phyloP scores from a whole-genome alignment of 37 sponge, comb jelly and placozoan genomes.

The Cladorhizidae sp. region DNA sequence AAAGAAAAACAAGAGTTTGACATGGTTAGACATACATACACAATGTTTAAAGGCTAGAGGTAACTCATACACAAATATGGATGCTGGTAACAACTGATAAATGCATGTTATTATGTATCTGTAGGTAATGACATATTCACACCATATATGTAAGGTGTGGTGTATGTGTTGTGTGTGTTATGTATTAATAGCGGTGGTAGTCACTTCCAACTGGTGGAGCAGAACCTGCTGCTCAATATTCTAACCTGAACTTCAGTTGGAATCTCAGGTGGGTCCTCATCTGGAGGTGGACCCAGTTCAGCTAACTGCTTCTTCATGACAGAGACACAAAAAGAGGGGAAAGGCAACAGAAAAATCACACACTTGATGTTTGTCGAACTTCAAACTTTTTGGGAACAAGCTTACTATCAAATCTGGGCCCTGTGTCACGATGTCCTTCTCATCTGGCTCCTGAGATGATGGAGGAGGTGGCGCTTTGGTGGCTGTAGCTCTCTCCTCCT shows the following conservation, averaged over 20 bases:
- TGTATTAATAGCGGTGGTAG: too few species aligned
- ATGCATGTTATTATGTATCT: too few species aligned
- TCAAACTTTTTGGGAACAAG: background rate
- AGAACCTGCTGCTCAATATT: background rate
- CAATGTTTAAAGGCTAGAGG: too few species aligned
- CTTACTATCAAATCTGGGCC: background rate
- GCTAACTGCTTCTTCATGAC: background rate
- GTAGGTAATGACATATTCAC: too few species aligned
- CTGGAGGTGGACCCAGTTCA: constrained; percentile 36
- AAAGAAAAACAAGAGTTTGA: too few species aligned
- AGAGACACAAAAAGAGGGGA: background rate
- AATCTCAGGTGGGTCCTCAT: constrained; percentile 38
- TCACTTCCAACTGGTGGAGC: too few species aligned
- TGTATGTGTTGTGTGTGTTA: too few species aligned
- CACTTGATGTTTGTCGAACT: background rate
- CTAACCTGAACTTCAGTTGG: constrained; percentile 1
- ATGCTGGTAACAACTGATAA: too few species aligned
- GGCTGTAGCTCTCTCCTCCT: background rate
- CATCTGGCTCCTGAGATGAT: background rate
- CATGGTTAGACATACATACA: too few species aligned
- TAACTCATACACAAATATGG: too few species aligned
- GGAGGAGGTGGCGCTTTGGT: constrained; percentile 1
- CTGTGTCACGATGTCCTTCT: background rate
- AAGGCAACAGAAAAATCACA: too few species aligned
- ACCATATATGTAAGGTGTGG: too few species aligned